Evolutionary conservation across 2,888 invertebrate genomes (phyloP), one percentile per base, ranked within the genome.

Genomic region (Drosophila melanocephala): DNA sequence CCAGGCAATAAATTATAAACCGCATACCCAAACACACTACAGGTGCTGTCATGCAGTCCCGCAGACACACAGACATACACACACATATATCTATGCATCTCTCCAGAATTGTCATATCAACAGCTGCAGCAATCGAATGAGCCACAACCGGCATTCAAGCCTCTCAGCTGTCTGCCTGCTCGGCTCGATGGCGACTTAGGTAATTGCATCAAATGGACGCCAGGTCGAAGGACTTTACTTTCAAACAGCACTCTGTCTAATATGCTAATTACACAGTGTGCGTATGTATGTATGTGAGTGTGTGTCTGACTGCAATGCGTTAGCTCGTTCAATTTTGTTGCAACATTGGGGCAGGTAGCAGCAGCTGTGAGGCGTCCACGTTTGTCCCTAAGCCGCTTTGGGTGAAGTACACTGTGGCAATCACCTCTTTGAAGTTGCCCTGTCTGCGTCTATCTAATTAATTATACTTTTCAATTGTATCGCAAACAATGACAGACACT

Each of bases 391-490:
- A 79, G 75, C 79, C 65, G 68, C 64, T 79, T 79, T 79, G 14
- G 7, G 50, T 71, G 58, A 72, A 61, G 39, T 59, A 47, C 33
- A 51, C 22, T 22, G 16, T 72, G 47, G n/a, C 37, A n/a, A n/a
- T 19, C 32, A 19, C 1, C 28, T 51, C 44, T 33, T 26, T 50
- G 39, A 53, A 50, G n/a, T 50, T 47, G 22, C 52, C 69, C 47
- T 56, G 66, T 58, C 76, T 74, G 72, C 58, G 67, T 63, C 79
- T 64, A 66, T 88, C 87, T 86, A 87, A 87, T 89, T 89, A 89
- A 87, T 87, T 89, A 86, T 86, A 83, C 83, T 87, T 84, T 89
- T 89, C 89, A 88, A 87, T 86, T 87, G 89, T 84, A 77, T 78
- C 75, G 75, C 89, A 86, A 84, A 86, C 89, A 87, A 80, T 82